Evolutionary conservation across 2,797 vertebrate genomes (phyloP).

Genomic region (Argyrosomus regius): DNA sequence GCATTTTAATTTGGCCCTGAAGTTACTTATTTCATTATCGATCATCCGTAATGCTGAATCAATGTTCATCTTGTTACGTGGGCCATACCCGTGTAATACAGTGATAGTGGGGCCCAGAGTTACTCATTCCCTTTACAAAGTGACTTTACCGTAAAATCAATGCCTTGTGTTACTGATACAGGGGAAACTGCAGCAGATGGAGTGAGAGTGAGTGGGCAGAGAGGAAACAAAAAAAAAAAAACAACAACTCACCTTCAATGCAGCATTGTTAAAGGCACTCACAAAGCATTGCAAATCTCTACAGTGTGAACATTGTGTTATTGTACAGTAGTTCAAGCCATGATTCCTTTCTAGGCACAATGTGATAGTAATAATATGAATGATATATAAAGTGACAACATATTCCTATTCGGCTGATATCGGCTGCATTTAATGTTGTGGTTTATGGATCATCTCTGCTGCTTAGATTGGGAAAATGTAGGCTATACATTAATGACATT

Average conservation of each 20-base stretch:
- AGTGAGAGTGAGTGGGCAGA: slow-evolving; percentile 74
- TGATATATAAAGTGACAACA: slow-evolving; percentile 15
- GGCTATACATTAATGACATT: not conserved
- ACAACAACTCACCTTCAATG: slow-evolving; percentile 68
- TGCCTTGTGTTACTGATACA: slow-evolving; percentile 94
- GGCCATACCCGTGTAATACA: slow-evolving; percentile 98
- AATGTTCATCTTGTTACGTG: slow-evolving; percentile 99
- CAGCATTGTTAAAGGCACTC: slow-evolving; percentile 51
- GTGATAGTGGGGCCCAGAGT: slow-evolving; percentile 95
- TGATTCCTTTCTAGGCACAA: slow-evolving; percentile 5
- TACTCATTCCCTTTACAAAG: slow-evolving; percentile 97
- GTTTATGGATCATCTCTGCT: slow-evolving; percentile 16
- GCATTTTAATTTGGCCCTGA: slow-evolving; percentile 98
- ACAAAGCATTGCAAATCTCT: slow-evolving; percentile 42
- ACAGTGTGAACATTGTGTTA: slow-evolving; percentile 32
- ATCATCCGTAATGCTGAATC: slow-evolving; percentile 99
- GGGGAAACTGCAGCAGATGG: slow-evolving; percentile 85
- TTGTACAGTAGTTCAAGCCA: slow-evolving; percentile 7
- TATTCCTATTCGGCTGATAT: slow-evolving; percentile 24
- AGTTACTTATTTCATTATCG: slow-evolving; percentile 99
- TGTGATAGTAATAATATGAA: slow-evolving; percentile 6
- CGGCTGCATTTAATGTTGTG: slow-evolving; percentile 14
- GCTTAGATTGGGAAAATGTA: slow-evolving; percentile 1
- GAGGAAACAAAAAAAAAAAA: slow-evolving; percentile 65
- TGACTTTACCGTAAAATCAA: slow-evolving; percentile 98